These are phyloP conservation scores for Emmelina monodactyla DNA, from an alignment of 2,888 invertebrate genomes.

Conservation along the genomic window DNA sequence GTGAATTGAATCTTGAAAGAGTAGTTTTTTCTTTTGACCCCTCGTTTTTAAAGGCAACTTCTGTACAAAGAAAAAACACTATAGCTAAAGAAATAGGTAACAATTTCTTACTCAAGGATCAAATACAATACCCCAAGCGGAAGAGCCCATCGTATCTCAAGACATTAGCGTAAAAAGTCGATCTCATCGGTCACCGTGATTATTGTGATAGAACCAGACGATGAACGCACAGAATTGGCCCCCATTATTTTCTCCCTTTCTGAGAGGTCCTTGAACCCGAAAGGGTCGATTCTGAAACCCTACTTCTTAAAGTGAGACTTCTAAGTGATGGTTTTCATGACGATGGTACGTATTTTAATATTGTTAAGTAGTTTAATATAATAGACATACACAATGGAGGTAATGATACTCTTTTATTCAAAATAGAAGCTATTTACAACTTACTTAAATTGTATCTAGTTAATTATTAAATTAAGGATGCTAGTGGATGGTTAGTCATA, in stretches of 20 bases:
- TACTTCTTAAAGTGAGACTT: not conserved
- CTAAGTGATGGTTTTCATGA: not conserved
- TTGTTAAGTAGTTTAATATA: not conserved
- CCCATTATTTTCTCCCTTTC: constrained; percentile 3
- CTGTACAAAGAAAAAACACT: too few relatives aligned
- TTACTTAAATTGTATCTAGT: too few relatives aligned
- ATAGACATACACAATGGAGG: too few relatives aligned
- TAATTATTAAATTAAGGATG: too few relatives aligned
- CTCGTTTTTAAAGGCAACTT: too few relatives aligned
- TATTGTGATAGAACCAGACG: constrained; percentile 14
- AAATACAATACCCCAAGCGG: not conserved
- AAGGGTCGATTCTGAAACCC: not conserved
- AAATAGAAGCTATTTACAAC: too few relatives aligned
- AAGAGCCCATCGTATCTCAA: not conserved
- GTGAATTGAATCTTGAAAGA: too few relatives aligned
- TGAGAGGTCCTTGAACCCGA: not conserved
- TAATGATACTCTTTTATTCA: too few relatives aligned
- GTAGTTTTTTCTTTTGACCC: too few relatives aligned
- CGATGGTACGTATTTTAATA: not conserved
- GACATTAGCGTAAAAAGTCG: constrained; percentile 8
- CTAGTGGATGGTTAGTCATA: too few relatives aligned
- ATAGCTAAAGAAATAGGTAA: too few relatives aligned
- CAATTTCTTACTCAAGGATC: too few relatives aligned
- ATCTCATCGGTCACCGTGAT: constrained; percentile 11
- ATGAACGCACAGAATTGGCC: constrained; percentile 5